phyloP scores from a whole-genome alignment of 2,888 invertebrate genomes.

The Sepiola atlantica region DNA sequence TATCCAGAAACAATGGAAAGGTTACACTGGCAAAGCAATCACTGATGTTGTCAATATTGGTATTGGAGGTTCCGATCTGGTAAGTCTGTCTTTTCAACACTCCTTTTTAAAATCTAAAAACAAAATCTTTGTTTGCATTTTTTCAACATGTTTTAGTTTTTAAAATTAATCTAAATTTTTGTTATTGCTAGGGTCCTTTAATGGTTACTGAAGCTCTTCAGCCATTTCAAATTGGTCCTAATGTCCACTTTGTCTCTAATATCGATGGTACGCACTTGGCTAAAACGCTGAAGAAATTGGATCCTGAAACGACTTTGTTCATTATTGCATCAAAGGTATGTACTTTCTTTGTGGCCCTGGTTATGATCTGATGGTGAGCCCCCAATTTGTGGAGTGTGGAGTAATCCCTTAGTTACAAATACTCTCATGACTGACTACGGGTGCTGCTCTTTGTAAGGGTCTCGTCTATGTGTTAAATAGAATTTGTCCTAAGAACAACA shows the following conservation, averaged over 20 bases:
- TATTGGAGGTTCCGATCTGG: slow-evolving; percentile 98
- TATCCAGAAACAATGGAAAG: slow-evolving; percentile 79
- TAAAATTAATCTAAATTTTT: neutral
- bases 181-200: slow-evolving; percentile 84
- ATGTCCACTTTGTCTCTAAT: slow-evolving; percentile 97
- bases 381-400: too few relatives aligned
- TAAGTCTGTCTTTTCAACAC: slow-evolving; percentile 67
- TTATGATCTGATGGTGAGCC: too few relatives aligned
- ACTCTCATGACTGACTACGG: too few relatives aligned
- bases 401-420: too few relatives aligned
- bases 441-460: neutral
- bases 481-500: neutral
- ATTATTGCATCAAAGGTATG: slow-evolving; percentile 94
- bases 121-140: neutral
- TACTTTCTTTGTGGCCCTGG: neutral
- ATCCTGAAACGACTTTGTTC: slow-evolving; percentile 95
- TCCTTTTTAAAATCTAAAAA: neutral
- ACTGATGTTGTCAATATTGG: slow-evolving; percentile 99
- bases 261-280: slow-evolving; percentile 99
- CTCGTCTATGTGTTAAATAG: neutral
- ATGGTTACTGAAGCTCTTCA: slow-evolving; percentile 99
- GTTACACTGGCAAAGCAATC: slow-evolving; percentile 92
- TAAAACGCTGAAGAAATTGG: slow-evolving; percentile 90
- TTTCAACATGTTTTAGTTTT: neutral
- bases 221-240: slow-evolving; percentile 86